Base-by-base conservation (phyloP, 1,140 invertebrate genomes). In the Psilanteris sp. region DNA sequence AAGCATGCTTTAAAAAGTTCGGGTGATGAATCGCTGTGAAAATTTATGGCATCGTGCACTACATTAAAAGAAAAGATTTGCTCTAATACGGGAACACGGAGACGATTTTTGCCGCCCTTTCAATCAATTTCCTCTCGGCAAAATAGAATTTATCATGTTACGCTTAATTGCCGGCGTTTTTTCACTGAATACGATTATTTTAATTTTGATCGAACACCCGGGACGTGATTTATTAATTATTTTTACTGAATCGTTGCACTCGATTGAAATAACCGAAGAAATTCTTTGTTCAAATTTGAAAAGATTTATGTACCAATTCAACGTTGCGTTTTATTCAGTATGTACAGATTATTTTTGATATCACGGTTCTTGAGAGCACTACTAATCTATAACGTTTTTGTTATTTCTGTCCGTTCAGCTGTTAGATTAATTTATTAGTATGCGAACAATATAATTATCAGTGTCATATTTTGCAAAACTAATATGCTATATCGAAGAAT, bases 1-100 rank as follows among this genome's bases (percentile, higher is more conserved):
- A 39, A 43, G 26, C 26, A 36, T 13, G 14, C 13, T 55, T 66
- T 61, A 61, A 77, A 76, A 77, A 46, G 36, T 67, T 61, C 11
- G 67, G 39, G 50, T 77, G 73, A 71, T 77, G 67, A 67, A 77
- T 71, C 74, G 73, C 54, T 9, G 16, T 27, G 73, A 15, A 76
- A 76, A 76, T 64, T 70, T 75, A 62, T 37, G 39, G 48, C 26
- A 29, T 24, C 34, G 13, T 31, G 46, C 43, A 32, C 44, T 48
- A 41, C 62, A 68, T 61, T 8, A 48, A 62, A 32, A 62, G 46
- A 37, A 48, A 74, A 67, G 71, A 74, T 62, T 72, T 64, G 68
- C 54, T 62, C 57, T 32, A 72, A 62, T 55, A 62, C 62, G 57
- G 39, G 48, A 55, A 54, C 24, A 7, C 34, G 22, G 66, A 44